Base-by-base conservation (phyloP, 2,888 invertebrate species). In the Drosophila setosimentum region DNA sequence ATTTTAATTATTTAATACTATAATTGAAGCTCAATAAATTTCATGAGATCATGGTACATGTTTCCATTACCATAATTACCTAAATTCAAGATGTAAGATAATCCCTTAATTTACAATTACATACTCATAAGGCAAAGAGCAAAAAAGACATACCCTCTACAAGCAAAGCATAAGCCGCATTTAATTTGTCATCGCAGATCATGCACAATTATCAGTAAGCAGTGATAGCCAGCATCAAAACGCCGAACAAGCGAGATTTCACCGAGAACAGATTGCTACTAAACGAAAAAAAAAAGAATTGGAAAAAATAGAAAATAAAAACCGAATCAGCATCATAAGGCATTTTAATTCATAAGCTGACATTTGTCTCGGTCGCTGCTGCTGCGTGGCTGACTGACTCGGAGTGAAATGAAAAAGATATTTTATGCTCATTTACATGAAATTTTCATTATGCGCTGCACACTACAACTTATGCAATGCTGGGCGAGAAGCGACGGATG, bases 341-440 rank as follows among this genome's bases (percentile, higher is more conserved):
- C 88, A 91, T 91, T 91, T 86, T 87, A 91, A 91, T 91, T 91
- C 91, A 91, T 91, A 91, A 91, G 90, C 91, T 86, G 91, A 87
- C 91, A 91, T 91, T 91, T 91, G 91, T 90, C 90, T 90, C 79
- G 64, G 68, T 70, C 62, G 81, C 49, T 66, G 71, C 57, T 66
- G 62, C 70, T 73, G 66, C 51, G 68, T 74, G 72, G 48, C 68
- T 81, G 79, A 55, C 83, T 83, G 80, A 59, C 69, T 80, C 60
- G 65, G 54, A 77, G 74, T 76, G 79, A 82, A 91, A 91, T 91
- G 91, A 87, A 89, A 88, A 80, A 90, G 80, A 91, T 92, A 91
- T 92, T 92, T 92, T 90, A 91, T 91, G 83, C 91, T 91, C 91
- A 92, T 91, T 91, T 91, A 91, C 91, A 92, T 92, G 89, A 88